Evolutionary conservation across 1,140 invertebrate species (phyloP).

Genomic region (Rhizoglyphus robini): DNA sequence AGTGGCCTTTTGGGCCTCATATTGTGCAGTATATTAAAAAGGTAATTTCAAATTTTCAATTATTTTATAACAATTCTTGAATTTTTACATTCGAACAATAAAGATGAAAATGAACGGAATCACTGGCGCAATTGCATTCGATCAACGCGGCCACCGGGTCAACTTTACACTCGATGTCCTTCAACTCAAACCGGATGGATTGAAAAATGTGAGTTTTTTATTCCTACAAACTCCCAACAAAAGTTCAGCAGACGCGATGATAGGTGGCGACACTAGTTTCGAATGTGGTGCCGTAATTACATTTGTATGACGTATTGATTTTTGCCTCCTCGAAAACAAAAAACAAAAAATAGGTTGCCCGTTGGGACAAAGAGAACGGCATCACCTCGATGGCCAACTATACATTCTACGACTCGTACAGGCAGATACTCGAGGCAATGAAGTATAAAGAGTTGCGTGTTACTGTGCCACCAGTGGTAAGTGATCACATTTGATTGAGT

Average conservation of each 20-base stretch:
- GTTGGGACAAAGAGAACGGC: slow-evolving; percentile 4
- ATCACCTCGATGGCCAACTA: background rate
- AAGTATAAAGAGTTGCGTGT: slow-evolving; percentile 13
- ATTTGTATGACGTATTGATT: too few species aligned
- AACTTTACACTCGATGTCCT: slow-evolving; percentile 79
- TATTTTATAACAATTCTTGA: slow-evolving; percentile 87
- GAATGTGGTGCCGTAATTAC: too few species aligned
- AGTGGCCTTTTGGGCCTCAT: background rate
- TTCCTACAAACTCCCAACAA: too few species aligned
- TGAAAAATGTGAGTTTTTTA: too few species aligned
- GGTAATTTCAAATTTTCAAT: background rate
- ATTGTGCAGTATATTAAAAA: background rate
- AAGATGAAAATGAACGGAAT: slow-evolving; percentile 53
- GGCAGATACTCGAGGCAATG: slow-evolving; percentile 6
- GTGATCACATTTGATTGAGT: too few species aligned
- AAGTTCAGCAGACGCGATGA: too few species aligned
- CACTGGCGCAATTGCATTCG: slow-evolving; percentile 81
- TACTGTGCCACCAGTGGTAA: slow-evolving; percentile 9
- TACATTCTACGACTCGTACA: slow-evolving; percentile 7
- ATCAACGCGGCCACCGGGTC: slow-evolving; percentile 74
- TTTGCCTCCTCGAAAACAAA: too few species aligned
- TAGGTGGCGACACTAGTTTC: too few species aligned
- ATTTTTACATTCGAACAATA: slow-evolving; percentile 35
- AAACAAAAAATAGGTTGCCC: too few species aligned
- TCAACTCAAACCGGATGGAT: slow-evolving; percentile 1